Evolutionary conservation across 1,140 invertebrate species (phyloP), one percentile per base, ranked within the genome.

Genomic region (Choristoneura fumiferana): DNA sequence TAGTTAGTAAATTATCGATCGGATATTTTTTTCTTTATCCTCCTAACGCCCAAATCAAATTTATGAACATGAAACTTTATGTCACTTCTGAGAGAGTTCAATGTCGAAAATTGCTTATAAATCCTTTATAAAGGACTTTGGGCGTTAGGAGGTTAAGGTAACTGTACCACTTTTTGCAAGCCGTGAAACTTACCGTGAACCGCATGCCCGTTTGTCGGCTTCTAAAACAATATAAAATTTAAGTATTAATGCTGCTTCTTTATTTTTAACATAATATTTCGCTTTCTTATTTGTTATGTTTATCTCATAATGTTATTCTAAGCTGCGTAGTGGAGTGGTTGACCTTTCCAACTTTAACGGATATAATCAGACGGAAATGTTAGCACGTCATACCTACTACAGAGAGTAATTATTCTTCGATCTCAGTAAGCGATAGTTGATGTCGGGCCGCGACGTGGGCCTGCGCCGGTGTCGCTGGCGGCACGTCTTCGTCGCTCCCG

Each of bases 401-500:
- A 10, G 15, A 45, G 17, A 22, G 17, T 45, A 45, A 45, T 45
- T 45, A 45, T 45, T 45, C 17, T 45, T 45, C 18, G 18, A 45
- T 45, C 17, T 45, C n/a, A 18, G 17, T 45, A 5, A 22, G 17
- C 40, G 15, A 45, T 45, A 45, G 17, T 45, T 45, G 17, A 45
- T 45, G 40, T 18, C 15, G 17, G 10, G 15, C 1, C 40, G 15
- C 14, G n/a, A 29, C 17, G 18, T 17, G 18, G 18, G 40, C 40
- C 18, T 22, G 15, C 15, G 40, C 29, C 15, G 49, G 56, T 58
- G 52, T 55, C 45, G 38, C 52, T 35, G 35, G 43, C 38, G 56
- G 54, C 64, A 75, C 68, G 66, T 73, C 67, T 58, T 15, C 37
- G 54, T 33, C 49, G 17, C 55, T 58, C 60, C 36, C 54, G 54